Evolutionary conservation across 1,140 invertebrate species (phyloP), one percentile per base, ranked within the genome.

Genomic region (Diabrotica undecimpunctata): DNA sequence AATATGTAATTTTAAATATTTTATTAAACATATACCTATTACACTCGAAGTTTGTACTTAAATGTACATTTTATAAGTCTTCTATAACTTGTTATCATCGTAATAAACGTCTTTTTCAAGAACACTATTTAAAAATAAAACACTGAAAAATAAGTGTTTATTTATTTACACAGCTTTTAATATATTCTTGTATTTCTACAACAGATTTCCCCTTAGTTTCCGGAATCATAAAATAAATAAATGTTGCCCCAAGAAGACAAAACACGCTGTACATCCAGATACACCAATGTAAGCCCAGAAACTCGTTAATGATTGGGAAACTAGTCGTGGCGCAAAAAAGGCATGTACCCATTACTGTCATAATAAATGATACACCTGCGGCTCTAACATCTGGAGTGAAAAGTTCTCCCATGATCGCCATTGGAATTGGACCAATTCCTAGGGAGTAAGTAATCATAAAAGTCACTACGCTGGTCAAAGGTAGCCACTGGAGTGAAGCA

Each of bases 321-420:
- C 11, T 38, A 50, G 11, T 11, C 7, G 38, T 5, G 3, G 12
- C 7, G 6, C 41, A 14, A 9, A 13, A 13, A 5, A 60, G 11
- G 2, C 41, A 9, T 7, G 50, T 51, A 2, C 13, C 2, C 7
- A 60, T 8, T 2, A 60, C 39, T 14, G 41, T 46, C 11, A 50
- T 13, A 0, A 90, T 88, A 7, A 92, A 81, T 0, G 89, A 86
- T 1, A 89, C 88, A 0, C 91, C 92, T 5, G 85, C 79, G 0
- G 90, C 88, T 75, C 92, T 90, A 2, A 92, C 85, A 69, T 89
- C 86, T 0, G 86, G 81, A 2, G 93, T 87, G 70, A 94, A 91
- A 68, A 95, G 85, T 79, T 96, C 91, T 3, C 88, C 88, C 83
- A 94, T 88, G 35, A 96, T 85, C 0, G 92, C 86, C 91, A 92